phyloP scores from a whole-genome alignment of 2,797 vertebrate species.

The Onychomys torridus region DNA sequence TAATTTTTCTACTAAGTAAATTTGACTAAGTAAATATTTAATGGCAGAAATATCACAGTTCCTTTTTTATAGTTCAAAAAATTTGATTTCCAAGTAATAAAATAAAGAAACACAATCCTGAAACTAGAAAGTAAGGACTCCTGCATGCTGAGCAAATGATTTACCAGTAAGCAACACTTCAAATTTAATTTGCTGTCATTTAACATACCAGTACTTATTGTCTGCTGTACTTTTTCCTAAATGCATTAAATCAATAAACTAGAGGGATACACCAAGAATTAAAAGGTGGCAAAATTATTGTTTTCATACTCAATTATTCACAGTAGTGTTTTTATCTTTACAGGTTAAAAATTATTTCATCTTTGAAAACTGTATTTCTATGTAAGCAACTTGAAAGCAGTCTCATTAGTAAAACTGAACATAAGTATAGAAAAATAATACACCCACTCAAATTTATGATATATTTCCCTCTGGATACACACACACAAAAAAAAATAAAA shows the following conservation, averaged over 20 bases:
- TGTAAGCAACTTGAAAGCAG: background rate
- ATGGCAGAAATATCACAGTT: background rate
- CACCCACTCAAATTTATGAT: background rate
- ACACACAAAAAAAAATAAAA: background rate
- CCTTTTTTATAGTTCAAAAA: background rate
- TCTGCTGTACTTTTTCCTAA: background rate
- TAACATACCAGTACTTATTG: background rate
- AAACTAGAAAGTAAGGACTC: background rate
- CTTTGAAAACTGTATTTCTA: background rate
- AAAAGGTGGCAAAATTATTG: background rate
- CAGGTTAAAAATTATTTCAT: background rate
- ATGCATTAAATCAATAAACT: slow-evolving; percentile 14
- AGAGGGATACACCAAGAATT: background rate
- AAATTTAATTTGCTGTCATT: background rate
- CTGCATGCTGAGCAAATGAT: background rate
- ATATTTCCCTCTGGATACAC: background rate
- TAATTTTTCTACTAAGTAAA: background rate
- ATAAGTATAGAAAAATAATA: background rate
- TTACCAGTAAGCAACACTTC: background rate
- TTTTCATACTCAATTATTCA: background rate
- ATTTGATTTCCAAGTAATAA: slow-evolving; percentile 13
- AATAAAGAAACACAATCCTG: slow-evolving; percentile 12
- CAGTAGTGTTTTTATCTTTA: background rate
- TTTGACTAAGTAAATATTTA: background rate
- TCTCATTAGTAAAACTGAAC: background rate